Evolutionary conservation across 2,797 vertebrate genomes (phyloP).

Genomic region (Eidolon dupreanum): DNA sequence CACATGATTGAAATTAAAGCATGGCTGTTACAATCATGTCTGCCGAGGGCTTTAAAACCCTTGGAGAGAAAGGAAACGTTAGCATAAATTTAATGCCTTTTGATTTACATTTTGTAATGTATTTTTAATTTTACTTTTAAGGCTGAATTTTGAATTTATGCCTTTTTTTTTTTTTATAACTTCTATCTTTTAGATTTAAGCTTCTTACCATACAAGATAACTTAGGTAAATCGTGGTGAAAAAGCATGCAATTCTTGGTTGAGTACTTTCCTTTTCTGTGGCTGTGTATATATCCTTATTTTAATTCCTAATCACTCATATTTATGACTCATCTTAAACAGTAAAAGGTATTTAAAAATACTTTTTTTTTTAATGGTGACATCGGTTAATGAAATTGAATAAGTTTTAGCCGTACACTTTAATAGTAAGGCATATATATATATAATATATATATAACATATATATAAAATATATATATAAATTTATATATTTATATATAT

Average conservation of each 20-base stretch:
- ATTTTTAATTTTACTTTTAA: conserved; percentile 67
- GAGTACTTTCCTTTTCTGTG: conserved; percentile 14
- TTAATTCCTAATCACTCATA: not conserved
- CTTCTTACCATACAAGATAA: not conserved
- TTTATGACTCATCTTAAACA: conserved; percentile 12
- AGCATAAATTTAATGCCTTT: conserved; percentile 63
- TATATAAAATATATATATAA: too few species aligned
- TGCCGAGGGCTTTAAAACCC: conserved; percentile 26
- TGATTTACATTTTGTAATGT: conserved; percentile 65
- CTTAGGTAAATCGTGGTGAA: conserved; percentile 22
- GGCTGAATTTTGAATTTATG: conserved; percentile 51
- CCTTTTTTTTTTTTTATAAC: conserved; percentile 47
- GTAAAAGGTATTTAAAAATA: not conserved
- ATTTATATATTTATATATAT: too few species aligned
- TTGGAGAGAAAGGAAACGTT: conserved; percentile 41
- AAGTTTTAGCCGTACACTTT: too few species aligned
- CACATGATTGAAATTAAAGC: conserved; percentile 56
- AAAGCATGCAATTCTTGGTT: not conserved
- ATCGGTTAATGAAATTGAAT: too few species aligned
- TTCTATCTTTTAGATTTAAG: conserved; percentile 48
- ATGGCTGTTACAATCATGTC: conserved; percentile 51
- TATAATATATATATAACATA: too few species aligned
- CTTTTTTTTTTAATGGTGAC: not conserved
- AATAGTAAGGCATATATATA: too few species aligned
- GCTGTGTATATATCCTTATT: not conserved